A percentile compares a stretch with the other conserved stretches of the same genome.
phyloP scores from a whole-genome alignment of 2,113 vertebrate genomes.

The Seriola dumerili region DNA sequence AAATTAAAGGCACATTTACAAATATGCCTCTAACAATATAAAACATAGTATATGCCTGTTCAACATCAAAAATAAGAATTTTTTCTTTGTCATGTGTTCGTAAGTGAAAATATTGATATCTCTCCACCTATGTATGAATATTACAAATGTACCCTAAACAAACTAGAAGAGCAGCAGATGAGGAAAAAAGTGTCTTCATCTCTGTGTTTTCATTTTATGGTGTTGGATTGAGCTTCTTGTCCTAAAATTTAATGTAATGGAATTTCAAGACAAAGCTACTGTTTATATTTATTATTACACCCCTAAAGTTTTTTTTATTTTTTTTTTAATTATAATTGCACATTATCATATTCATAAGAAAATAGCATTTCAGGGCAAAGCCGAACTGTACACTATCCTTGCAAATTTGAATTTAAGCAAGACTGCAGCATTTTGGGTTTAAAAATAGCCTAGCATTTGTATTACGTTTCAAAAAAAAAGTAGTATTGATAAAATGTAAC shows the following conservation, averaged over 20 bases:
- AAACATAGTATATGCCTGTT: not conserved
- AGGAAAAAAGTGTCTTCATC: not conserved
- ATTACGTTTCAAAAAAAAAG: not conserved
- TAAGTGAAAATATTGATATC: not conserved
- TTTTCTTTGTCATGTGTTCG: not conserved
- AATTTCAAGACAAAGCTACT: no score
- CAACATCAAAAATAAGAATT: no score
- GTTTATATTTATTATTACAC: not conserved
- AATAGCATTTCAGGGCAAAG: not conserved
- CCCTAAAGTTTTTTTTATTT: no score
- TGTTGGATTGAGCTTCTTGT: not conserved
- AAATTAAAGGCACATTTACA: not conserved
- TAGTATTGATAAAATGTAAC: not conserved
- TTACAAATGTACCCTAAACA: constrained; percentile 19
- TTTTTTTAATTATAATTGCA: not conserved
- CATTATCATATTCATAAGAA: not conserved
- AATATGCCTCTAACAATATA: not conserved
- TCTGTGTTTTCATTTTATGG: not conserved
- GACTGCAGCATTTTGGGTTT: not conserved
- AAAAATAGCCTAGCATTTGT: not conserved
- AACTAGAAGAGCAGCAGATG: constrained; percentile 2
- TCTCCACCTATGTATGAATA: not conserved
- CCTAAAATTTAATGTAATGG: no score
- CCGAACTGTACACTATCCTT: not conserved
- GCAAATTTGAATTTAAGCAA: not conserved